phyloP scores from a whole-genome alignment of 2,113 vertebrate species.

The Alosa alosa region DNA sequence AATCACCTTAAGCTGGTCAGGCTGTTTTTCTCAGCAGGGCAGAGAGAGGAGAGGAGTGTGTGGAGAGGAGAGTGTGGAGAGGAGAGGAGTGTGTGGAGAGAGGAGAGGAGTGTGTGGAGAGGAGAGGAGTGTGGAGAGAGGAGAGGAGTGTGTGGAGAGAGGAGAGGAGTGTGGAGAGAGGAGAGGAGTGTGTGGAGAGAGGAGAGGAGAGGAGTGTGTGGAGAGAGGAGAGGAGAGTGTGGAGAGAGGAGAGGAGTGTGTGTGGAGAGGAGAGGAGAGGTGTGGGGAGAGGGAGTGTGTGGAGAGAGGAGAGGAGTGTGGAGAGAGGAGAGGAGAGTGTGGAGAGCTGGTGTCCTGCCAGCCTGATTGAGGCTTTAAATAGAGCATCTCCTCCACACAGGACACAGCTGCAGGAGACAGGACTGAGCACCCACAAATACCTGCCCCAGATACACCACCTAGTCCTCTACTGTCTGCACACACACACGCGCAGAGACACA shows the following conservation, averaged over 20 bases:
- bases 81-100: not conserved
- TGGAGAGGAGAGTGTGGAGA: not conserved
- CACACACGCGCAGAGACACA: not conserved
- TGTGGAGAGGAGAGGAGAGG: too few relatives aligned
- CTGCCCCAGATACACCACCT: conserved; percentile 12
- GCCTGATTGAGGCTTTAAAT: not conserved
- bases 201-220: not conserved
- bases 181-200: too few relatives aligned
- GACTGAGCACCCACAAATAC: not conserved
- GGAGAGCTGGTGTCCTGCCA: not conserved
- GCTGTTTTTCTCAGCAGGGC: too few relatives aligned
- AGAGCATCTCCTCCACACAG: not conserved
- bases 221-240: not conserved
- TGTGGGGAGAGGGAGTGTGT: too few relatives aligned
- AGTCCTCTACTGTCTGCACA: not conserved
- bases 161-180: too few relatives aligned
- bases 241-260: not conserved
- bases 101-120: not conserved
- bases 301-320: too few relatives aligned
- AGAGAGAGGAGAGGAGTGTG: not conserved
- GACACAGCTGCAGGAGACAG: not conserved
- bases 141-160: not conserved
- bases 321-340: not conserved
- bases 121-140: not conserved
- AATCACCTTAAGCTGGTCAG: too few relatives aligned